These are phyloP conservation scores for Chloroceryle amazona DNA, from an alignment of 2,797 vertebrate genomes.

Conservation along the genomic window DNA sequence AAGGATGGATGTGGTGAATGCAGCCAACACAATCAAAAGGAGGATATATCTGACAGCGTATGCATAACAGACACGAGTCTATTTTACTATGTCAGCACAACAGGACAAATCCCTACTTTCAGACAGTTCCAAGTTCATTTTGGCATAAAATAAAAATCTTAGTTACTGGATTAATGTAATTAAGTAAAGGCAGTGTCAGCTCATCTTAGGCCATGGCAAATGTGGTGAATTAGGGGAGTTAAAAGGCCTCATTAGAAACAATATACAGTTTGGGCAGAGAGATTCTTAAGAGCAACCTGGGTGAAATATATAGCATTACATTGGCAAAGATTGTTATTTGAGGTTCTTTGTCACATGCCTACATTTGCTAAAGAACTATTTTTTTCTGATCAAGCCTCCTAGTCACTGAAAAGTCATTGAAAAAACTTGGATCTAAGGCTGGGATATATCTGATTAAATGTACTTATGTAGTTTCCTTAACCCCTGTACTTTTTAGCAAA, in stretches of 20 bases:
- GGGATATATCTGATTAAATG: background rate
- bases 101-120: background rate
- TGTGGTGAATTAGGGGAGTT: background rate
- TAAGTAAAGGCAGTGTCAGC: background rate
- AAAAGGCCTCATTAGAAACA: background rate
- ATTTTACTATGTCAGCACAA: background rate
- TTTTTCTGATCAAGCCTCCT: background rate
- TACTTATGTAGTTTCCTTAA: background rate
- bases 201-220: background rate
- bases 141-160: background rate
- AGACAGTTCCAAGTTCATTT: background rate
- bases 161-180: background rate
- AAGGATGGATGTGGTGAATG: background rate
- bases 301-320: background rate
- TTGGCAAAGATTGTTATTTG: background rate
- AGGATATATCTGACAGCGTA: background rate
- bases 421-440: background rate
- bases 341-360: background rate
- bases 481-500: background rate
- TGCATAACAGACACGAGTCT: background rate
- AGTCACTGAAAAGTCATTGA: background rate
- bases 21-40: background rate
- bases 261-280: background rate
- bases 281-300: background rate
- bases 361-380: background rate